phyloP scores from a whole-genome alignment of 92 coral and sea anemone species.

The Chrysogorgia sp. region DNA sequence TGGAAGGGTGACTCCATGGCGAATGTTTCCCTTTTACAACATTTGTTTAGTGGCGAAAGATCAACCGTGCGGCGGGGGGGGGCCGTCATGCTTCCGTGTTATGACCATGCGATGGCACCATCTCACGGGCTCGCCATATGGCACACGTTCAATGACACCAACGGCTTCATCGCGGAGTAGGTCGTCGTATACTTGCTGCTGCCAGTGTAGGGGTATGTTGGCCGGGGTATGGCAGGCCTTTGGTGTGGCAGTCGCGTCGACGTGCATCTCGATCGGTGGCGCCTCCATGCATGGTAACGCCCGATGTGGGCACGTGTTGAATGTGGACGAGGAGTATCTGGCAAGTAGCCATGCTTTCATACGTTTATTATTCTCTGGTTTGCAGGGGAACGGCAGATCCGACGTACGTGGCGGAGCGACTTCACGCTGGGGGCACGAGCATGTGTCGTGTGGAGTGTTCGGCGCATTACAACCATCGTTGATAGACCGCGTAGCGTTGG shows the following conservation, averaged over 20 bases:
- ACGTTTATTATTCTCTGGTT: slow-evolving; percentile 37
- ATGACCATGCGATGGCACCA: slow-evolving; percentile 71
- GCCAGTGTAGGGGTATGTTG: slow-evolving; percentile 41
- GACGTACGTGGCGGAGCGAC: slow-evolving; percentile 20
- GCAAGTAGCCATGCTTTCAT: slow-evolving; percentile 37
- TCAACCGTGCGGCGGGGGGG: slow-evolving; percentile 67
- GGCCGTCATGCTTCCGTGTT: slow-evolving; percentile 72
- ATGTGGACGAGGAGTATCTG: slow-evolving; percentile 24
- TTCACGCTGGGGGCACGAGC: slow-evolving; percentile 55
- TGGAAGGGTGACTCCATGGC: slow-evolving; percentile 63
- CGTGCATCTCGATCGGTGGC: too few relatives aligned
- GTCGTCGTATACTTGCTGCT: slow-evolving; percentile 24
- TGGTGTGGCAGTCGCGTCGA: slow-evolving; percentile 35
- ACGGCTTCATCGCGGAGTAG: slow-evolving; percentile 58
- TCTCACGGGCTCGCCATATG: slow-evolving; percentile 71
- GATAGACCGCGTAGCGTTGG: too few relatives aligned
- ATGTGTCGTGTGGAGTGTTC: slow-evolving; percentile 8
- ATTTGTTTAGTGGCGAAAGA: slow-evolving; percentile 58
- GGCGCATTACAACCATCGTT: too few relatives aligned
- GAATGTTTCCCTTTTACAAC: slow-evolving; percentile 56
- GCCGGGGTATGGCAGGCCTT: slow-evolving; percentile 49
- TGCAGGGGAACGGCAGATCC: slow-evolving; percentile 51
- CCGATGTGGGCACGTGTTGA: slow-evolving; percentile 50
- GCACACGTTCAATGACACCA: slow-evolving; percentile 69
- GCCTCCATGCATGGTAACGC: slow-evolving; percentile 44